A percentile compares a stretch with the other conserved stretches of the same genome.
Evolutionary conservation across 2,797 vertebrate species (phyloP).

Genomic region (Pseudotriccus pelzelni): DNA sequence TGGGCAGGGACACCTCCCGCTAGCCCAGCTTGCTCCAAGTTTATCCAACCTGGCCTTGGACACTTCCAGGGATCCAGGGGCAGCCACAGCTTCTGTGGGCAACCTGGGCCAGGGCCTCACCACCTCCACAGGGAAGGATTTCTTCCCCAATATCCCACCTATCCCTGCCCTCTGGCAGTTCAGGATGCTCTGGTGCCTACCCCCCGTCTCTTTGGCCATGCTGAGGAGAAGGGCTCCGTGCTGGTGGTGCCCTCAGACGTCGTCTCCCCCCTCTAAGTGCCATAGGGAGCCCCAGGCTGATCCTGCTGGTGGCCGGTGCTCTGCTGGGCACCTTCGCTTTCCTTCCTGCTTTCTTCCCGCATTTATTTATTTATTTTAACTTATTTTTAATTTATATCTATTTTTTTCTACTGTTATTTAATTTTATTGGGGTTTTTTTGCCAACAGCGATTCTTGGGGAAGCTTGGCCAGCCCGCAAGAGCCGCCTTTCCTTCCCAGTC

Average conservation of each 20-base stretch:
- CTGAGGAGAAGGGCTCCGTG: background rate
- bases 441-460: background rate
- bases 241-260: background rate
- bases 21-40: background rate
- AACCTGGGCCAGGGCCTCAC: background rate
- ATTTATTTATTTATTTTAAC: slow-evolving; percentile 25
- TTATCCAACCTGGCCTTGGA: background rate
- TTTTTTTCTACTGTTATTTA: too few relatives aligned
- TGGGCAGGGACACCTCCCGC: background rate
- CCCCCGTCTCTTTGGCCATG: background rate
- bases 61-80: background rate
- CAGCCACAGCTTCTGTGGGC: background rate
- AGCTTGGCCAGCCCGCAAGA: slow-evolving; percentile 58
- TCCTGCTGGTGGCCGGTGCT: accelerated
- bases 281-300: background rate
- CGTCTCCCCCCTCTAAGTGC: background rate
- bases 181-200: background rate
- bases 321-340: background rate
- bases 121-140: background rate
- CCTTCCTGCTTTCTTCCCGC: background rate
- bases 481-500: slow-evolving; percentile 8
- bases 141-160: background rate
- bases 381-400: background rate
- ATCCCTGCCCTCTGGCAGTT: background rate
- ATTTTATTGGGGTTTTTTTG: background rate